A percentile compares a stretch with the other conserved stretches of the same genome.
phyloP scores from a whole-genome alignment of 2,888 invertebrate species.

The Lepidocyrtoides sp. region DNA sequence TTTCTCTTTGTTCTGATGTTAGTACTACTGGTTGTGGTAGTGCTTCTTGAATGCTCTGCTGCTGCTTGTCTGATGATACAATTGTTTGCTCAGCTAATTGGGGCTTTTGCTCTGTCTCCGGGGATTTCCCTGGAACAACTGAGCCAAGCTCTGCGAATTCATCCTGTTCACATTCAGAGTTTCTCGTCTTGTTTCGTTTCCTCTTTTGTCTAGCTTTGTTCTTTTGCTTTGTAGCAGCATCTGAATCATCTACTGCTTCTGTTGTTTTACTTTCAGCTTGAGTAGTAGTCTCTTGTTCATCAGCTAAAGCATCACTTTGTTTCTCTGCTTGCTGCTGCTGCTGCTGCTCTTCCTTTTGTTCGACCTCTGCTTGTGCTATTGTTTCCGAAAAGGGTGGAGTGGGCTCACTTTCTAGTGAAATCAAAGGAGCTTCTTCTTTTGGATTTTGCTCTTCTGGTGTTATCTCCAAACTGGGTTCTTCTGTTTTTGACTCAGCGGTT shows the following conservation, averaged over 20 bases:
- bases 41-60: no score
- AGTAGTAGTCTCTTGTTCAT: not conserved
- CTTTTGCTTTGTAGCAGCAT: not conserved
- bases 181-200: constrained; percentile 44
- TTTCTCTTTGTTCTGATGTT: constrained; percentile 24
- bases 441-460: constrained; percentile 6
- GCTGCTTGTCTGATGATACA: not conserved
- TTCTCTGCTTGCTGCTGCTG: not conserved
- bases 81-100: constrained; percentile 63
- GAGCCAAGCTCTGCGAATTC: not conserved
- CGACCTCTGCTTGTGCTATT: not conserved
- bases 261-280: not conserved
- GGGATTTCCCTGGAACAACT: constrained; percentile 50
- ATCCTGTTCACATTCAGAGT: constrained; percentile 53
- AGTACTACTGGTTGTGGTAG: no score
- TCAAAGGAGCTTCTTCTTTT: not conserved
- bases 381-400: not conserved
- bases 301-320: not conserved
- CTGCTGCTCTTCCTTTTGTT: not conserved
- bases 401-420: not conserved
- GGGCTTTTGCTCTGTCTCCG: constrained; percentile 26
- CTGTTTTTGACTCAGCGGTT: not conserved
- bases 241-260: not conserved
- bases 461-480: not conserved
- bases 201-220: constrained; percentile 51